Evolutionary conservation across 2,888 invertebrate species (phyloP), one percentile per base, ranked within the genome.

Genomic region (Dasypolia templi): DNA sequence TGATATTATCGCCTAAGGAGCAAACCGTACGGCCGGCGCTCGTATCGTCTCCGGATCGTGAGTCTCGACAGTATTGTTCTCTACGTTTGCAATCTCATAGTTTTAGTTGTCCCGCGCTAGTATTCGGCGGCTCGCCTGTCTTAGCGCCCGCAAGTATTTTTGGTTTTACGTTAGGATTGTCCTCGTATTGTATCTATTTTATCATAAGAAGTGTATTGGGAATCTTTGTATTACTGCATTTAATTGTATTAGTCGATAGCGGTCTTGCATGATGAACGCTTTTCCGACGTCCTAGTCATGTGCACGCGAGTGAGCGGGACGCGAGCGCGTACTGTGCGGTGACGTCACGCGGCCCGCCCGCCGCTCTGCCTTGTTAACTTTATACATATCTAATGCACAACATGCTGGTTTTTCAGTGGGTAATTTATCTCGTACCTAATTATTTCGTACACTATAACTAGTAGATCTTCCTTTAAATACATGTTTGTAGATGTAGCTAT

Each of bases 1-100:
- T 95, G 95, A 95, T 95, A 95, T 95, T 95, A 95, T 92, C 94
- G 94, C 94, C 94, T 95, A 93, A 94, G 95, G 92, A 93, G 92
- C 92, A 80, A 86, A 81, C 77, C 87, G 87, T 79, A 77, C 84
- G 79, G 83, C 88, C 86, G 86, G 83, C 80, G 63, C 77, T 72
- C 82, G 80, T 69, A 44, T 56, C 81, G 85, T 69, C 77, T 82
- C 81, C 79, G 77, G 77, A 72, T 77, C 87, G 73, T 79, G 84
- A 86, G 82, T 77, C 76, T 82, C 82, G 82, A 75, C 82, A 78
- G 77, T 83, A 72, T 79, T 77, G 81, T 82, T 81, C 84, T 86
- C 83, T 86, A 81, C 86, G 86, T 88, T 83, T 84, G 90, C 88
- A 90, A 91, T 92, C 92, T 93, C 93, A 87, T 91, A 93, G 92